Evolutionary conservation across 2,113 vertebrate species (phyloP), one percentile per base, ranked within the genome.

Genomic region (Anhinga rufa): DNA sequence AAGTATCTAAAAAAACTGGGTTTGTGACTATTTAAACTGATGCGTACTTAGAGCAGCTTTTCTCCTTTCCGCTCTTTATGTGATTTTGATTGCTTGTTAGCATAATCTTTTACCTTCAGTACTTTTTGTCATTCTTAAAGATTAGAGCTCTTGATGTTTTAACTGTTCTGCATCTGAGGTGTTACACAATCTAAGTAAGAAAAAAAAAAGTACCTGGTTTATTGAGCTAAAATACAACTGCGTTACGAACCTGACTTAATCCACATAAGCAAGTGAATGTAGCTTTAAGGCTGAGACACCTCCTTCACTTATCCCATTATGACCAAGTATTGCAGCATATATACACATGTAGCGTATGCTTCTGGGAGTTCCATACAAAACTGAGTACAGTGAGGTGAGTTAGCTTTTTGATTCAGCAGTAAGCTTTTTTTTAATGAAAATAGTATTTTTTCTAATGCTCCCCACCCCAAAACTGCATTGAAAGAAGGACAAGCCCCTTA

Each of bases 231-330:
- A 95, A 54, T 70, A 82, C 49, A 86, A 49, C 71, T 80, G 68
- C 16, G 18, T 85, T 61, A 65, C 61, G 44, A 82, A 38, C 84
- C 66, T 86, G 85, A 29, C 66, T 95, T 97, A 93, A 96, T 94
- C 84, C 83, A 54, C 32, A 28, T 34, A 88, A 95, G 90, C 32
- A 66, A 93, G 90, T 66, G 92, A 76, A 48, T 58, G 93, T 86
- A 38, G 69, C 93, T 95, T 96, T 96, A 95, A 96, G 92, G 69
- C 88, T 72, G 72, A 91, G 95, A 62, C 75, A 40, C 75, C 71
- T 94, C 87, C 94, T 95, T 93, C 76, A 29, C 69, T 88, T 93
- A 92, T 74, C 82, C 75, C 69, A 12, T 38, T 52, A 71, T 52
- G 69, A n/a, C 18, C 12, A 4, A 92, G 60, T 66, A 48, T 80